Base-by-base conservation (phyloP, 2,797 vertebrate genomes). In the Arctocebus calabarensis region DNA sequence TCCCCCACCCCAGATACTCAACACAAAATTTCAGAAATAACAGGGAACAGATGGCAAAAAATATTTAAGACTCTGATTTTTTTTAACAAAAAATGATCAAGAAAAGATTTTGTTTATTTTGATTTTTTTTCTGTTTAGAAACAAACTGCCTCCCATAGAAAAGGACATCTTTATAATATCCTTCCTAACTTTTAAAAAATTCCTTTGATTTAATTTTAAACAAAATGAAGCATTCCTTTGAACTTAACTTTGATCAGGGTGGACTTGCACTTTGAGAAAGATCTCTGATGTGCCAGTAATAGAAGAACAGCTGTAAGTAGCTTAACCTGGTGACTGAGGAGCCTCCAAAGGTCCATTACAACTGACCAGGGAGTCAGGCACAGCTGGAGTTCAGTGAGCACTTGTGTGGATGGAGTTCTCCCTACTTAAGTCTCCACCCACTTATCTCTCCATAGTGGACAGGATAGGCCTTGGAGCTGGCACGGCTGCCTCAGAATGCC, bases 11-110 rank as follows among this genome's bases (percentile, higher is more conserved):
- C 59, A 95, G 73, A 83, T 73, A 97, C 75, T 95, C 78, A 97
- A 90, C 64, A 95, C 94, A 96, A 90, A 96, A 71, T 94, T 94
- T 95, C 94, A 90, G 75, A 96, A 96, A 93, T 81, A 95, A 97
- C 92, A 96, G 22, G 79, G 94, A 98, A 97, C 97, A 98, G 97
- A 98, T 98, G 98, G 97, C 81, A 86, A 68, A 68, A 71, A 94
- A 75, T 97, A 96, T 97, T 97, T 97, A 97, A 96, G 88, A 84
- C 91, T 88, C 45, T 4, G 48, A 13, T 16, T 16, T 92, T 90
- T 92, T 79, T 23, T 73, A 19, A 94, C 83, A 75, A 86, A 90
- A 98, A 87, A 62, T 77, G 57, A 97, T 93, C 71, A 78, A 96
- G 88, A 62, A 97, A 98, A 97, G 52, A 86, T 96, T 97, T 92